Evolutionary conservation across 2,888 invertebrate species (phyloP).

Genomic region (Mamestra brassicae): DNA sequence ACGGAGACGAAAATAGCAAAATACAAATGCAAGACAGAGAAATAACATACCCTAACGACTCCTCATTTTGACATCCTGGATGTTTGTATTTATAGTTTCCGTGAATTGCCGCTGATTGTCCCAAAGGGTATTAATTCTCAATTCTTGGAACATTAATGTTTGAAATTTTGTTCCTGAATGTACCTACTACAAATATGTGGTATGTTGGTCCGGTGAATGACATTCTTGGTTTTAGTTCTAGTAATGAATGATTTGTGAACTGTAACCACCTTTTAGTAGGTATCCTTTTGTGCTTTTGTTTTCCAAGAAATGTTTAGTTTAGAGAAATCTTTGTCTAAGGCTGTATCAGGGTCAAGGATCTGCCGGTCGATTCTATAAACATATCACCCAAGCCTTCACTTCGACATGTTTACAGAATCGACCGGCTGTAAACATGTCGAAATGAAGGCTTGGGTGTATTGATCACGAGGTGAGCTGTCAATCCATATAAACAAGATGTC

Average conservation of each 20-base stretch:
- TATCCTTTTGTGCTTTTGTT: background rate
- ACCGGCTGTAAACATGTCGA: no score
- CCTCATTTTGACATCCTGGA: slow-evolving; percentile 71
- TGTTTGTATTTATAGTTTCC: slow-evolving; percentile 78
- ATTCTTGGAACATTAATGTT: slow-evolving; percentile 41
- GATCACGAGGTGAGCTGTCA: no score
- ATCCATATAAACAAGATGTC: no score
- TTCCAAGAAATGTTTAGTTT: background rate
- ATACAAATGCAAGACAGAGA: slow-evolving; percentile 23
- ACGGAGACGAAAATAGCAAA: slow-evolving; percentile 35
- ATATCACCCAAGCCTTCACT: no score
- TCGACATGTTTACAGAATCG: no score
- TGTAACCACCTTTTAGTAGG: background rate
- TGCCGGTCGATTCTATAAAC: no score
- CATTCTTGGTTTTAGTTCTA: background rate
- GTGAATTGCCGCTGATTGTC: slow-evolving; percentile 73
- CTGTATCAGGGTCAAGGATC: background rate
- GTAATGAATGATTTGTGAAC: background rate
- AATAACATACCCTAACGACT: slow-evolving; percentile 38
- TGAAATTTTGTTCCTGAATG: slow-evolving; percentile 12
- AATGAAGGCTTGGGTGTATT: no score
- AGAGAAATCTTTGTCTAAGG: background rate
- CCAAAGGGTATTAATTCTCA: slow-evolving; percentile 58
- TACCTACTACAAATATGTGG: background rate
- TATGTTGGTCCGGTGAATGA: background rate